These are phyloP conservation scores for Podarcis raffonei DNA, from an alignment of 2,113 vertebrate species.

Conservation along the genomic window DNA sequence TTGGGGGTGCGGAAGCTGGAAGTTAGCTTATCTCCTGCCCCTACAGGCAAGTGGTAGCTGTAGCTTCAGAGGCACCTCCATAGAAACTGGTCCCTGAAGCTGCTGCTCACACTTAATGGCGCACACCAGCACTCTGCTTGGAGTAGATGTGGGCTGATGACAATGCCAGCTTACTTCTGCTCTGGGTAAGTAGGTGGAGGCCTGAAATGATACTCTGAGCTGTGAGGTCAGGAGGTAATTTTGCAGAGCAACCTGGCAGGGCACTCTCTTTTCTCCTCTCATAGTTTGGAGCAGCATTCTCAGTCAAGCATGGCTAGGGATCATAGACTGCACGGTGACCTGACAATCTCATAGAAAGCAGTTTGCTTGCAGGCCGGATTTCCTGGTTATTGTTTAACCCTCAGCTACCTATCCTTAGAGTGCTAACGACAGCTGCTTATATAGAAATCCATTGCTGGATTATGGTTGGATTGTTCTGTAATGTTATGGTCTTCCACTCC, in stretches of 20 bases:
- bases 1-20: neutral
- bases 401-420: neutral
- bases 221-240: neutral
- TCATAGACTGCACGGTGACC: neutral
- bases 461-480: neutral
- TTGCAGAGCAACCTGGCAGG: neutral
- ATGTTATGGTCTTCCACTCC: neutral
- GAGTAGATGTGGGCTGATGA: neutral
- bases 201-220: neutral
- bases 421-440: neutral
- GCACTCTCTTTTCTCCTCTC: neutral
- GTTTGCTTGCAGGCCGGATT: too few relatives aligned
- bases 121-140: too few relatives aligned
- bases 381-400: conserved; percentile 4
- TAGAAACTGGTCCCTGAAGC: neutral
- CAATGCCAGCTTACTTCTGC: neutral
- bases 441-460: neutral
- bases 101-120: too few relatives aligned
- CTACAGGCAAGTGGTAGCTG: neutral
- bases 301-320: neutral
- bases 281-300: neutral
- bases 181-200: neutral
- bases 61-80: neutral
- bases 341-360: neutral
- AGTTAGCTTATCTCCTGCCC: neutral